Evolutionary conservation across 2,888 invertebrate species (phyloP).

Genomic region (Byasa hedistus): DNA sequence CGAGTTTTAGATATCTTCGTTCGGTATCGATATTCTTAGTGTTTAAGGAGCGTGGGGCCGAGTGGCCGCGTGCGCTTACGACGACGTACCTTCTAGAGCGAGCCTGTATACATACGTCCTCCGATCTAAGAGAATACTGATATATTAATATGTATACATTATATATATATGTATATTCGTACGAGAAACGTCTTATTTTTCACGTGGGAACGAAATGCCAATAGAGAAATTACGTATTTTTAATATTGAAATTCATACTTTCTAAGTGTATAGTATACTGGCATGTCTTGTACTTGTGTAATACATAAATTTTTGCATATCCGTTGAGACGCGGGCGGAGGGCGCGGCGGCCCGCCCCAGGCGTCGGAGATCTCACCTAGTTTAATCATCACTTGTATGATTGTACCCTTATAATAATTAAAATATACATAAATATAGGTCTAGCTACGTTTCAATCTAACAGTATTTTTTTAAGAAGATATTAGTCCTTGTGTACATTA

Average conservation of each 20-base stretch:
- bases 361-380: slow-evolving; percentile 79
- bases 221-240: slow-evolving; percentile 80
- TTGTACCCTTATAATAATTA: slow-evolving; percentile 74
- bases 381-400: slow-evolving; percentile 75
- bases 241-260: slow-evolving; percentile 78
- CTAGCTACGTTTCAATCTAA: slow-evolving; percentile 80
- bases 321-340: slow-evolving; percentile 74
- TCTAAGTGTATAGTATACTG: slow-evolving; percentile 64
- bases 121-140: slow-evolving; percentile 76
- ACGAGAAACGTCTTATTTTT: slow-evolving; percentile 77
- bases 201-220: slow-evolving; percentile 75
- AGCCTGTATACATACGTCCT: slow-evolving; percentile 80
- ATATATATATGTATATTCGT: slow-evolving; percentile 69
- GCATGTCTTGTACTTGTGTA: slow-evolving; percentile 65
- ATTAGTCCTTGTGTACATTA: slow-evolving; percentile 79
- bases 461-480: slow-evolving; percentile 81
- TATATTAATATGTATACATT: slow-evolving; percentile 76
- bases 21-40: slow-evolving; percentile 77
- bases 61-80: slow-evolving; percentile 76
- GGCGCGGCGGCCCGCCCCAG: slow-evolving; percentile 70
- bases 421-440: slow-evolving; percentile 75
- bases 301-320: slow-evolving; percentile 71
- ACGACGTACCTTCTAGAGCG: slow-evolving; percentile 79
- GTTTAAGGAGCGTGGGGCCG: slow-evolving; percentile 73
- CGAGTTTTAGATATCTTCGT: slow-evolving; percentile 78